Conservation (phyloP, 2,797 vertebrate species). For the Platalea minor region DNA sequence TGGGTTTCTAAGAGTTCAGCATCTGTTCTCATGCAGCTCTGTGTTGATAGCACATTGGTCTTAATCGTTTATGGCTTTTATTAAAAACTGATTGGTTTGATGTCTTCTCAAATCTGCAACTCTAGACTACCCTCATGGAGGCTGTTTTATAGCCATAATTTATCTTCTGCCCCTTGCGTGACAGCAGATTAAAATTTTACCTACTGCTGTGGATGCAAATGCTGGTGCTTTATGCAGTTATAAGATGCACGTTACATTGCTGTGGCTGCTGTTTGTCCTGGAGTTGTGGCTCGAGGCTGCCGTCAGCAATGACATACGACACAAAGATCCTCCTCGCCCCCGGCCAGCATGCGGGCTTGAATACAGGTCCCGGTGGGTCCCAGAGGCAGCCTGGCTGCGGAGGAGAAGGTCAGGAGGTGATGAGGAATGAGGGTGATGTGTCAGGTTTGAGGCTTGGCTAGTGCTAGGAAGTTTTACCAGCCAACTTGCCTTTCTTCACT, state of each 20-base stretch:
- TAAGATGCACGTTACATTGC: rapidly evolving
- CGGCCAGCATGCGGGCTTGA: background rate
- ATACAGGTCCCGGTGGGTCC: rapidly evolving
- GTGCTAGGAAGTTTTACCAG: background rate
- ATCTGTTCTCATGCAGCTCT: background rate
- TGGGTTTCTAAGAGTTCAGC: background rate
- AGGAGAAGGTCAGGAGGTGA: background rate
- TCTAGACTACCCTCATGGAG: background rate
- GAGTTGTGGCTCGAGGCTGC: background rate
- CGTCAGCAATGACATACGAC: background rate
- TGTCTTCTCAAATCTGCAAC: background rate
- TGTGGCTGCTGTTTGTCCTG: background rate
- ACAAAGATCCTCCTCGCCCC: background rate
- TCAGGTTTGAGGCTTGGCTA: background rate
- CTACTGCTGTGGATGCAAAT: background rate
- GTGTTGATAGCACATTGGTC: background rate
- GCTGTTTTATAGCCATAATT: background rate
- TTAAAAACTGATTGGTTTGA: background rate
- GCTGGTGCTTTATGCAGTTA: background rate
- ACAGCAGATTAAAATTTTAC: background rate
- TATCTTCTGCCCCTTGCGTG: background rate
- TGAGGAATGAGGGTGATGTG: background rate
- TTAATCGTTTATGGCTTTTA: background rate
- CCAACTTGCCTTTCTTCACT: background rate
- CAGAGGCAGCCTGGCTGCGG: background rate